Evolutionary conservation across 2,113 vertebrate genomes (phyloP), one percentile per base, ranked within the genome.

Genomic region (Brienomyrus longianalis): DNA sequence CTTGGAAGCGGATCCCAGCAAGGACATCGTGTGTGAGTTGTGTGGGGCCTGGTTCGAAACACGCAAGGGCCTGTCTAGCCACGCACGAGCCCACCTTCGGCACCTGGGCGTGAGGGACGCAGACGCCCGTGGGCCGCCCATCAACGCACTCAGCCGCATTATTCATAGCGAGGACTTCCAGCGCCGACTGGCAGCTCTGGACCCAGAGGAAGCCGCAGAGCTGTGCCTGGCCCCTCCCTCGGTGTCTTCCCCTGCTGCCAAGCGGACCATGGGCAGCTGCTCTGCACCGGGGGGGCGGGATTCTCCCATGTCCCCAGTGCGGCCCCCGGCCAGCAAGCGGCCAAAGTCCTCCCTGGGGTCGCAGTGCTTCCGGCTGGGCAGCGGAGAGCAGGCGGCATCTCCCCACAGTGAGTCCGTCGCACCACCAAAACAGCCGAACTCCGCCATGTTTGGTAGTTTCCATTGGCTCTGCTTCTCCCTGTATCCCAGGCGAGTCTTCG

Each of bases 11-110:
- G 96, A 96, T 88, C 92, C 96, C 91, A 93, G 87, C 27, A 94
- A 96, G 91, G 95, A 97, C 91, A 96, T 96, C 87, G 96, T 97
- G 92, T 98, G 97, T 93, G 96, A 97, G 90, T 95, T 98, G 92
- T 98, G 97, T 43, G 97, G 97, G 90, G 96, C 96, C 92, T 98
- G 97, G 97, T 98, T 97, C 88, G 97, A 97, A 95, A 97, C 97
- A 66, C 96, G 96, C 66, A 97, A 97, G 92, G 97, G 97, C 88
- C 94, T 98, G 89, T 96, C 97, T 86, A 97, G 96, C 92, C 97
- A 98, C 17, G 96, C 96, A 90, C 95, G 97, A 1, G 96, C 96
- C 90, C 97, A 98, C 90, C 95, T 98, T 92, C 97, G 96, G 88
- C 96, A 97, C 93, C 95, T 98, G 89, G 97, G 97, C 86, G 93